phyloP scores from a whole-genome alignment of 2,888 invertebrate genomes.

The Gisinianus flammeolus region DNA sequence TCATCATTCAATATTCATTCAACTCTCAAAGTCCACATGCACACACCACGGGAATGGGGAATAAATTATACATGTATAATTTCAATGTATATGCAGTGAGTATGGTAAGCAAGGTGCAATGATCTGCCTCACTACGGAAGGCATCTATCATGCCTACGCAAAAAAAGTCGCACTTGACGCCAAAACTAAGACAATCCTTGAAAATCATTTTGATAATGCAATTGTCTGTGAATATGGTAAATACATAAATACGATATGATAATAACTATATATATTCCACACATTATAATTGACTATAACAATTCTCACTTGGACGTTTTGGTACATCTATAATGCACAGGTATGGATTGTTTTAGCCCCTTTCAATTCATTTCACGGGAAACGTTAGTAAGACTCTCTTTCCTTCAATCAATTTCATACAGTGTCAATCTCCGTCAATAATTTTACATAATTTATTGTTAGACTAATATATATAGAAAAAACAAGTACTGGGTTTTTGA shows the following conservation, averaged over 20 bases:
- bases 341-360: too few relatives aligned
- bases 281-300: background rate
- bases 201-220: background rate
- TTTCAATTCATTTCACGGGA: too few relatives aligned
- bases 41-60: background rate
- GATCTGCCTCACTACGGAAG: background rate
- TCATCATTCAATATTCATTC: background rate
- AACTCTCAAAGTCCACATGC: background rate
- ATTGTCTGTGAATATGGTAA: background rate
- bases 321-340: background rate
- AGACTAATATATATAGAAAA: too few relatives aligned
- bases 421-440: too few relatives aligned
- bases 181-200: background rate
- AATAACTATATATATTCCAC: background rate
- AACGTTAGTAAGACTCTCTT: too few relatives aligned
- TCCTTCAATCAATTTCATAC: too few relatives aligned
- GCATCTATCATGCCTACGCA: constrained; percentile 24
- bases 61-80: background rate
- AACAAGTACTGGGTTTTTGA: background rate
- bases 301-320: background rate
- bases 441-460: too few relatives aligned
- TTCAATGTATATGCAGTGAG: background rate
- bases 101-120: background rate
- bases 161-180: background rate
- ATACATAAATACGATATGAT: too few relatives aligned